Evolutionary conservation across 2,797 vertebrate species (phyloP), one percentile per base, ranked within the genome.

Genomic region (Poeciliopsis presidionis): DNA sequence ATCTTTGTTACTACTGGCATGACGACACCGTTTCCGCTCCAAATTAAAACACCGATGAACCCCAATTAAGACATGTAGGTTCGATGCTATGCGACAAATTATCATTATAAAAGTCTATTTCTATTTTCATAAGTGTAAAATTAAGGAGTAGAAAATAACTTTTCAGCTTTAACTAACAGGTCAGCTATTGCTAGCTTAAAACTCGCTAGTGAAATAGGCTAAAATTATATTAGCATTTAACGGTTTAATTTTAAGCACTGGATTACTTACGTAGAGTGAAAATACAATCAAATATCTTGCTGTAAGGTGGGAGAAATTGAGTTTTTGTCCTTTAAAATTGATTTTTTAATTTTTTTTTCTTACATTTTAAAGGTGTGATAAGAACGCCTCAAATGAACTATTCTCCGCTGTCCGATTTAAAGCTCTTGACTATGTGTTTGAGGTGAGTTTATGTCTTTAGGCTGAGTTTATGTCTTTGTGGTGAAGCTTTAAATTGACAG

Each of bases 361-460:
- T 8, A 2, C 6, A 30, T 2, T 49, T 47, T 33, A 25, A 36
- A 95, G 92, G 92, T 77, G 75, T 72, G 84, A 90, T 49, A 83
- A 72, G 3, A 33, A 43, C 59, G 67, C 3, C 5, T 45, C 67
- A 36, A 28, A 73, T 51, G 59, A 74, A 0, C 81, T 86, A 12
- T 96, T 96, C 84, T n/a, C 87, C 41, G 55, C 75, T 1, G 63
- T 94, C 77, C 86, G 88, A 84, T 96, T 72, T 82, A 94, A 92
- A 86, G 91, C 92, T 43, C 73, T 96, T 1, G 91, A 96, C 86
- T 96, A 95, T 82, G 86, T 88, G 4, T 94, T 90, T 87, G 96
- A 96, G 94, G 95, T 95, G 87, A 86, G 89, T 76, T 57, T 43
- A n/a, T 33, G 57, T 13, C 13, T 30, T 33, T 30, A 16, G 16